Evolutionary conservation across 2,113 vertebrate species (phyloP), one percentile per base, ranked within the genome.

Genomic region (Rhinichthys klamathensis): DNA sequence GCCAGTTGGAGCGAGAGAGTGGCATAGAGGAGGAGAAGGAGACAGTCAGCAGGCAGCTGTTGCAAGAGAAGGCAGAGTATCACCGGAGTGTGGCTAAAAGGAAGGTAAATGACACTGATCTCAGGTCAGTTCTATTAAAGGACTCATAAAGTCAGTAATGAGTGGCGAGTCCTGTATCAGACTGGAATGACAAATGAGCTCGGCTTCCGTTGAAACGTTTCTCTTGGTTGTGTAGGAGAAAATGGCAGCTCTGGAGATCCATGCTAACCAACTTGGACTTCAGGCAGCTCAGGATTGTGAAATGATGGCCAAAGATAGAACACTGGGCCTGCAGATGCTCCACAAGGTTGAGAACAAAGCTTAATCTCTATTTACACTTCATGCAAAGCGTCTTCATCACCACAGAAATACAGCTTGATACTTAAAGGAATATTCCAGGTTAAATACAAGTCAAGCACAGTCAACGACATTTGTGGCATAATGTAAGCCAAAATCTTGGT

Each of bases 1-100:
- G 98, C 91, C 98, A 99, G 93, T 95, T 99, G 92, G 98, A 99
- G 91, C 93, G 93, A 38, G 97, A 99, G 92, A 99, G 97, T 92
- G 94, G 94, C 35, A 90, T 95, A 0, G 98, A 99, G 89, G 98
- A 99, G 93, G 96, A 96, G 91, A 94, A 94, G 0, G 98, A 99
- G 91, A 91, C 89, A 0, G 93, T 93, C 0, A 93, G 93, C 88
- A 96, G 95, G 73, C 96, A 97, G 91, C 95, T 99, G 49, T 93
- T 97, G 51, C 95, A 96, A 46, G 95, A 96, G 91, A 89, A 92
- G 85, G 96, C 96, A 0, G 96, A 97, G 90, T 95, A 96, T 89
- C 95, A 96, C 32, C 94, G 92, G 32, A 97, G 95, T 79, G 88
- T 98, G 6, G 90, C 95, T 87, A 91, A 91, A 90, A 95, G 97